These are phyloP conservation scores for Brachionus paranguensis DNA, from an alignment of 1,140 invertebrate genomes.

Conservation along the genomic window DNA sequence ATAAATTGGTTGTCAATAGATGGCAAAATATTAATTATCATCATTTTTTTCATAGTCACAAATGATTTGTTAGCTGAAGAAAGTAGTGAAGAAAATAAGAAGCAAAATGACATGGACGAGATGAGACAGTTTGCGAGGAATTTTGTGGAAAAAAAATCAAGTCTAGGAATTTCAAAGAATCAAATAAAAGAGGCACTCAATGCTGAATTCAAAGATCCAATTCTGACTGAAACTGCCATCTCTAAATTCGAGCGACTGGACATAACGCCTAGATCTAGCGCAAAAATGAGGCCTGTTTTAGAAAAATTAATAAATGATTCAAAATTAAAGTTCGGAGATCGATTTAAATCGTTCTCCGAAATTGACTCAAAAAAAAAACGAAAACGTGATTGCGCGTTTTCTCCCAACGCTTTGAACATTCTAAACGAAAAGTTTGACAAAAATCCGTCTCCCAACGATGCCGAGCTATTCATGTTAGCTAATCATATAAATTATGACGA, in stretches of 20 bases:
- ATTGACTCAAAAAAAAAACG: neutral
- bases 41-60: neutral
- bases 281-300: conserved; percentile 1
- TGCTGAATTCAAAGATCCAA: conserved; percentile 2
- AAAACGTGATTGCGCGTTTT: neutral
- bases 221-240: neutral
- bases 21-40: neutral
- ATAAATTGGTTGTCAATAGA: no score
- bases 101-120: neutral
- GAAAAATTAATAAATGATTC: conserved; percentile 8
- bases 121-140: neutral
- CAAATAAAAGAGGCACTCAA: neutral
- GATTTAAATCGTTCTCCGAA: neutral
- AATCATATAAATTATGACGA: conserved; percentile 26
- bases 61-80: neutral
- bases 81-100: neutral
- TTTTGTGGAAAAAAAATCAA: neutral
- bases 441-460: conserved; percentile 1
- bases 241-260: neutral
- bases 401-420: neutral
- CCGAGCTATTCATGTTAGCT: neutral
- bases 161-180: neutral
- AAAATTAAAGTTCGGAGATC: conserved; percentile 2
- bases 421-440: conserved; percentile 1
- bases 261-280: neutral